Percentiles rank a stretch among this genome's conserved stretches.
phyloP scores from a whole-genome alignment of 1,140 invertebrate species.

The Mesaphorura yosii region DNA sequence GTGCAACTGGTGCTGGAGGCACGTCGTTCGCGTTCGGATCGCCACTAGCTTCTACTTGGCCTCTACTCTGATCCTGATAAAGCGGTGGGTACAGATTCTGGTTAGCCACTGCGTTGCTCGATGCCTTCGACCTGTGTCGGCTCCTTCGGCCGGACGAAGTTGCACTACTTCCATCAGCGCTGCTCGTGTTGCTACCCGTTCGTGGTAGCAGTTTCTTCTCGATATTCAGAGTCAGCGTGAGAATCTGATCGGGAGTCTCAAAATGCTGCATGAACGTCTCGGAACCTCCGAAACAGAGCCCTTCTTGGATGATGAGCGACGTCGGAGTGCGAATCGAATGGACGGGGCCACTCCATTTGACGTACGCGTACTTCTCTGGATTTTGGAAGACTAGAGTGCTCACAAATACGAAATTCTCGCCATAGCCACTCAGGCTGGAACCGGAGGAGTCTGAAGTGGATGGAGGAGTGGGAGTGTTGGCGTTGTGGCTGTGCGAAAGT shows the following conservation, averaged over 20 bases:
- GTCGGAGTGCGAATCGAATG: constrained; percentile 13
- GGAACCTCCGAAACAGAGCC: constrained; percentile 17
- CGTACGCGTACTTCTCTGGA: too few species aligned
- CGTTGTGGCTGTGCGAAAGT: not conserved
- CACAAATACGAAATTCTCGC: not conserved
- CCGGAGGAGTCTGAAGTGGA: too few species aligned
- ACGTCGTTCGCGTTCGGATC: too few species aligned
- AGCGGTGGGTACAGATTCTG: too few species aligned
- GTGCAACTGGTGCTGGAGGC: too few species aligned
- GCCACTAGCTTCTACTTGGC: too few species aligned
- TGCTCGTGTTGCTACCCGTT: not conserved
- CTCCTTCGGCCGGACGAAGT: too few species aligned
- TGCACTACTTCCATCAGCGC: not conserved
- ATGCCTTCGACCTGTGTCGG: too few species aligned
- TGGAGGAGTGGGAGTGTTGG: not conserved
- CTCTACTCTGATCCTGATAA: too few species aligned
- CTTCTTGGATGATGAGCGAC: constrained; percentile 13
- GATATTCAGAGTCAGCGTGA: constrained; percentile 9
- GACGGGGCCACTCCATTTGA: constrained; percentile 22
- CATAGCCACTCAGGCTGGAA: too few species aligned
- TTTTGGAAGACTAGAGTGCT: constrained; percentile 3
- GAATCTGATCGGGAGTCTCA: not conserved
- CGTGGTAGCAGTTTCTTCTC: constrained; percentile 6
- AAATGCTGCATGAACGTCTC: constrained; percentile 22
- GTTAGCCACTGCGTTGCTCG: too few species aligned